phyloP scores from a whole-genome alignment of 1,140 invertebrate genomes.

The Paracyclopina nana region DNA sequence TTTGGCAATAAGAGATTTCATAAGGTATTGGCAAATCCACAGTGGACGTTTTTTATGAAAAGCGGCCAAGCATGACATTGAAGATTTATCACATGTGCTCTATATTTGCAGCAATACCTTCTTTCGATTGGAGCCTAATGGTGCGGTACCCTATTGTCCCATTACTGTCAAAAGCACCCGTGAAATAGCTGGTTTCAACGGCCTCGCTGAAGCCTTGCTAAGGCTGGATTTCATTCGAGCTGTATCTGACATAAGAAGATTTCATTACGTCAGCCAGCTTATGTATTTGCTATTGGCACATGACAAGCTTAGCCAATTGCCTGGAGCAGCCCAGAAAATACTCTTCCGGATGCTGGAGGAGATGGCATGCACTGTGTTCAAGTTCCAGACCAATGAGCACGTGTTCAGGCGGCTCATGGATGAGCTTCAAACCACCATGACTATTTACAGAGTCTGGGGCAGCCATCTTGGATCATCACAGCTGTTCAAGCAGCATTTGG shows the following conservation, averaged over 20 bases:
- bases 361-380: conserved; percentile 4
- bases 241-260: background rate
- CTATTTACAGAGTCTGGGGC: conserved; percentile 10
- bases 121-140: too few species aligned
- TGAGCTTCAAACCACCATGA: conserved; percentile 12
- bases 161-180: conserved; percentile 7
- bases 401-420: background rate
- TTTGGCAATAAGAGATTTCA: too few species aligned
- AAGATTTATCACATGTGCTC: too few species aligned
- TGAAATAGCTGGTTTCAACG: conserved; percentile 12
- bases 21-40: too few species aligned
- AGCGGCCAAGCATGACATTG: too few species aligned
- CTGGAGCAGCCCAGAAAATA: conserved; percentile 9
- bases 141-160: conserved; percentile 1
- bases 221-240: conserved; percentile 6
- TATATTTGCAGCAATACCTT: too few species aligned
- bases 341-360: conserved; percentile 14
- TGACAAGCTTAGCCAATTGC: background rate
- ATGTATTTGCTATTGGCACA: conserved; percentile 5
- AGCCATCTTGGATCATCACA: conserved; percentile 1
- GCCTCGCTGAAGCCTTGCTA: background rate
- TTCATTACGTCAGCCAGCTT: conserved; percentile 1
- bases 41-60: too few species aligned
- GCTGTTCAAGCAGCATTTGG: conserved; percentile 5
- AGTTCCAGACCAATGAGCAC: conserved; percentile 3